Base-by-base conservation (phyloP, 1,140 invertebrate species). In the Drosophila micromelanica region DNA sequence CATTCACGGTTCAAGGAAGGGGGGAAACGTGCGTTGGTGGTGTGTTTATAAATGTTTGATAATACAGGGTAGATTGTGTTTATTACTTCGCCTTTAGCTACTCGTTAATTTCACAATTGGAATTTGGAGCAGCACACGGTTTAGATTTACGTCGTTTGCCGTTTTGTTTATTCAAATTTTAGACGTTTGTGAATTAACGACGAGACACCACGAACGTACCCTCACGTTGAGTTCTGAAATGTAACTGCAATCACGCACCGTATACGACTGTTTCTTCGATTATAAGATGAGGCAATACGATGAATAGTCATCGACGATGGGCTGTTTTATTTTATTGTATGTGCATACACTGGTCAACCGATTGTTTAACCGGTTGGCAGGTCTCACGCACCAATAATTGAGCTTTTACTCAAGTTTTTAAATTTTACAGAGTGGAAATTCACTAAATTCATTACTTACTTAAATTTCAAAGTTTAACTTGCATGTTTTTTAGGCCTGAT, bases 41-140 rank as follows among this genome's bases (percentile, higher is more conserved):
- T 70, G 59, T 85, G 71, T 86, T 23, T 23, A 82, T 70, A 78
- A 87, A 73, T 81, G 81, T 81, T 87, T 78, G 43, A 67, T 67
- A 72, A 51, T 42, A 52, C 37, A 48, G 76, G 69, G 70, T 73
- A 32, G 45, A 43, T 48, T 59, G 12, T 52, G 9, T 52, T 12
- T 38, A 54, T 11, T 17, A 30, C 27, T 32, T 45, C 8, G 48
- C 20, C 37, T 12, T 42, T 9, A 17, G 20, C 2, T 12, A 27
- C 9, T 54, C 5, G 15, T 42, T 42, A 68, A 32, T 35, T 48
- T n/a, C 17, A 60, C 63, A 48, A 68, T 73, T 60, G 9, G 48
- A 68, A 68, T 73, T 61, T 67, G 32, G 45, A 59, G 43, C 23
- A 32, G 27, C 56, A 38, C 51, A 52, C 13, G 35, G 13, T 6